Conservation (phyloP, 2,113 vertebrate genomes). For the Notiomystis cincta region DNA sequence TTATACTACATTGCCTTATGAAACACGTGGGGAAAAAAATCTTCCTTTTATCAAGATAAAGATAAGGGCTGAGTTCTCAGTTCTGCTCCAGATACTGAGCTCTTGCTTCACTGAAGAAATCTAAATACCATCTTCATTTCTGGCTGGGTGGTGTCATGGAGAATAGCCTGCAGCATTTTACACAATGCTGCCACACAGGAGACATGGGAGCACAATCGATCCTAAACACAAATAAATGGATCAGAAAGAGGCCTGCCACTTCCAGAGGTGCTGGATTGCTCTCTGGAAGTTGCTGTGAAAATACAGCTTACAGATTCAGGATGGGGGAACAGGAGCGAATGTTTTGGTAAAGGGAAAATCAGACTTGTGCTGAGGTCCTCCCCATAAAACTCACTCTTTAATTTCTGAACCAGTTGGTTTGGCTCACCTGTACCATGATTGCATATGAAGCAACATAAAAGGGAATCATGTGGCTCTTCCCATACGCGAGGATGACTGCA, state of each 20-base stretch:
- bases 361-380: not conserved
- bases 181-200: not conserved
- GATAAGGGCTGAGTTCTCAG: not conserved
- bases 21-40: not conserved
- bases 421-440: not conserved
- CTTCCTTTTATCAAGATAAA: not conserved
- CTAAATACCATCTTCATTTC: not conserved
- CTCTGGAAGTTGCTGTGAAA: not conserved
- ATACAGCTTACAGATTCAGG: not conserved
- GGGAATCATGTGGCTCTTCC: conserved; percentile 26
- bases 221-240: not conserved
- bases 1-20: not conserved
- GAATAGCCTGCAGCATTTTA: not conserved
- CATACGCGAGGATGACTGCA: conserved; percentile 24
- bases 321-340: not conserved
- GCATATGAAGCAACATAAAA: conserved; percentile 60
- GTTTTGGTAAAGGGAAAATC: not conserved
- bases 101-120: conserved; percentile 46
- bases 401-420: conserved; percentile 54
- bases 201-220: not conserved
- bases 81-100: conserved; percentile 7
- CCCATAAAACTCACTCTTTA: conserved; percentile 29
- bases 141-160: conserved; percentile 12
- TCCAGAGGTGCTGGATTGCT: not conserved
- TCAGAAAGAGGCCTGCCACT: not conserved